A percentile compares a stretch with the other conserved stretches of the same genome.
Evolutionary conservation across 2,888 invertebrate species (phyloP).

Genomic region (Halictus ligatus): DNA sequence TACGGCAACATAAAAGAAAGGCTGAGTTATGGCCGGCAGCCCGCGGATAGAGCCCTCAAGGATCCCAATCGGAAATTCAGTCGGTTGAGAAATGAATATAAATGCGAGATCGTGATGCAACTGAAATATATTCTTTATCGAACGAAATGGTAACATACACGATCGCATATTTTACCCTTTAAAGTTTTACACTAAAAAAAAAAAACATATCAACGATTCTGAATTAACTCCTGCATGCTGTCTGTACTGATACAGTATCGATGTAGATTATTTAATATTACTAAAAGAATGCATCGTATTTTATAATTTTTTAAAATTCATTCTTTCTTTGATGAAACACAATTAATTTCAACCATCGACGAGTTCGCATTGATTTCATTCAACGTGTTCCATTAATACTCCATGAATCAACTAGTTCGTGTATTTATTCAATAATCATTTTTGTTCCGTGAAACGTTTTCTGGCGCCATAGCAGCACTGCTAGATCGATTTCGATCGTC

Average conservation of each 20-base stretch:
- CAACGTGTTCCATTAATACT: neutral
- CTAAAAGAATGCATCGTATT: neutral
- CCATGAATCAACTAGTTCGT: neutral
- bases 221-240: neutral
- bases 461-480: neutral
- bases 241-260: neutral
- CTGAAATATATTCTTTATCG: neutral
- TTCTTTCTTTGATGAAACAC: neutral
- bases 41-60: slow-evolving; percentile 38
- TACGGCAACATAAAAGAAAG: slow-evolving; percentile 39
- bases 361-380: neutral
- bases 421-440: too few relatives aligned
- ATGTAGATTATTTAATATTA: neutral
- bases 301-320: neutral
- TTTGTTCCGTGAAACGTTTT: neutral
- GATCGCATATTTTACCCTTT: neutral
- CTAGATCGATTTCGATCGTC: neutral
- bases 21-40: slow-evolving; percentile 44
- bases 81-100: slow-evolving; percentile 25
- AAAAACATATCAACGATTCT: neutral
- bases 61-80: slow-evolving; percentile 47
- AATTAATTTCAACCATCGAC: neutral
- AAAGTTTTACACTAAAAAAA: neutral
- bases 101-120: slow-evolving; percentile 17
- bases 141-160: slow-evolving; percentile 21